Percentiles rank a stretch among this genome's conserved stretches.
Evolutionary conservation across 2,888 invertebrate genomes (phyloP).

Genomic region (Phyllotreta cruciferae): DNA sequence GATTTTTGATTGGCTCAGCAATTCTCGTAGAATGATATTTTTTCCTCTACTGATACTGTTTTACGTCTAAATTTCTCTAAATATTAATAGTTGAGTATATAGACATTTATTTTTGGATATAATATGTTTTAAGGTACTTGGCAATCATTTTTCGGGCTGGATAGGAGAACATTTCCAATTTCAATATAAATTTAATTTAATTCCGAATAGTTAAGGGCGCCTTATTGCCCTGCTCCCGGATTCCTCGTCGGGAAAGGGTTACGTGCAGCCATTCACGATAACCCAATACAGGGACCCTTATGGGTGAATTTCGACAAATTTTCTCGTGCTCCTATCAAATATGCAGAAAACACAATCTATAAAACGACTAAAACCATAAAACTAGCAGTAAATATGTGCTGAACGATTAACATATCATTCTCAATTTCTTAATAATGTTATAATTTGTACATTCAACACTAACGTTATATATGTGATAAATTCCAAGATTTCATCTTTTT

Average conservation of each 20-base stretch:
- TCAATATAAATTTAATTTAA: conserved; percentile 28
- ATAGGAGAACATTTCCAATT: conserved; percentile 49
- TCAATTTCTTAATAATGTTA: conserved; percentile 8
- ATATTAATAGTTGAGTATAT: conserved; percentile 25
- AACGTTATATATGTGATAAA: conserved; percentile 19
- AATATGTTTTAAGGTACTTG: conserved; percentile 44
- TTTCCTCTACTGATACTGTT: conserved; percentile 38
- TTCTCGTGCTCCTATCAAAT: conserved; percentile 26
- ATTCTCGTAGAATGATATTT: conserved; percentile 57
- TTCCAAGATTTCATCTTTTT: neutral
- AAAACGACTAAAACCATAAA: conserved; percentile 22
- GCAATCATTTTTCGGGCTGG: conserved; percentile 57
- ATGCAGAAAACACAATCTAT: conserved; percentile 2
- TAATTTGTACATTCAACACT: conserved; percentile 27
- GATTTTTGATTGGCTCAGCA: conserved; percentile 64
- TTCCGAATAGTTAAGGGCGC: conserved; percentile 48
- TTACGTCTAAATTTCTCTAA: conserved; percentile 22
- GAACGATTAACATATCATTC: conserved; percentile 5
- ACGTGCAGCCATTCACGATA: conserved; percentile 72
- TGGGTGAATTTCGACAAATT: conserved; percentile 26
- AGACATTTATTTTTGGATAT: conserved; percentile 45
- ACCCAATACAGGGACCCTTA: conserved; percentile 62
- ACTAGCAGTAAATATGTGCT: conserved; percentile 27
- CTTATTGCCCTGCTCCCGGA: conserved; percentile 60
- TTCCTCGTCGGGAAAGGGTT: conserved; percentile 57